phyloP scores from a whole-genome alignment of 2,113 vertebrate genomes.

The Pipra filicauda region DNA sequence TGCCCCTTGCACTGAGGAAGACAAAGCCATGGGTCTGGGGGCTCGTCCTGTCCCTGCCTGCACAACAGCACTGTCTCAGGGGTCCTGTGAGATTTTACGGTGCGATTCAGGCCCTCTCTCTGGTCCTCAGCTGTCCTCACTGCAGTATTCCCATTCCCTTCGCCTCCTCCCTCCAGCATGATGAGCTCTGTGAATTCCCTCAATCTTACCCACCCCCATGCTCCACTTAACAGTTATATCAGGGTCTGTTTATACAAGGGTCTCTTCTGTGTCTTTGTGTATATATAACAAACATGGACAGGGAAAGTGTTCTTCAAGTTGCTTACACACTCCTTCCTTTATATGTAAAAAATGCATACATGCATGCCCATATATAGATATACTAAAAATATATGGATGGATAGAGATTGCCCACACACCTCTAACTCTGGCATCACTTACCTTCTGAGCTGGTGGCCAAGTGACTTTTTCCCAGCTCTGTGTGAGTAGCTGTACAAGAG shows the following conservation, averaged over 20 bases:
- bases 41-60: background rate
- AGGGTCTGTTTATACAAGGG: background rate
- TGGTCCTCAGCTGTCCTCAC: background rate
- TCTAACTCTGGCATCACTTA: background rate
- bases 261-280: background rate
- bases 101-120: background rate
- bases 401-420: background rate
- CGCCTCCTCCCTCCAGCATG: too few relatives aligned
- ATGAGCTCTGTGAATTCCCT: background rate
- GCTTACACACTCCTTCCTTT: background rate
- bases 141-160: too few relatives aligned
- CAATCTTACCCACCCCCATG: background rate
- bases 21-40: too few relatives aligned
- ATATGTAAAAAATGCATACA: background rate
- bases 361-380: accelerated
- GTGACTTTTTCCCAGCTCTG: background rate
- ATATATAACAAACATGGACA: background rate
- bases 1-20: background rate
- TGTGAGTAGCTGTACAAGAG: background rate
- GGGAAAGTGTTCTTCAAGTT: background rate
- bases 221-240: background rate
- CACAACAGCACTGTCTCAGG: background rate
- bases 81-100: background rate
- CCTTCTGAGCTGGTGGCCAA: accelerated
- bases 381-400: too few relatives aligned